Evolutionary conservation across 1,140 invertebrate species (phyloP), one percentile per base, ranked within the genome.

Genomic region (Danaus plexippus): DNA sequence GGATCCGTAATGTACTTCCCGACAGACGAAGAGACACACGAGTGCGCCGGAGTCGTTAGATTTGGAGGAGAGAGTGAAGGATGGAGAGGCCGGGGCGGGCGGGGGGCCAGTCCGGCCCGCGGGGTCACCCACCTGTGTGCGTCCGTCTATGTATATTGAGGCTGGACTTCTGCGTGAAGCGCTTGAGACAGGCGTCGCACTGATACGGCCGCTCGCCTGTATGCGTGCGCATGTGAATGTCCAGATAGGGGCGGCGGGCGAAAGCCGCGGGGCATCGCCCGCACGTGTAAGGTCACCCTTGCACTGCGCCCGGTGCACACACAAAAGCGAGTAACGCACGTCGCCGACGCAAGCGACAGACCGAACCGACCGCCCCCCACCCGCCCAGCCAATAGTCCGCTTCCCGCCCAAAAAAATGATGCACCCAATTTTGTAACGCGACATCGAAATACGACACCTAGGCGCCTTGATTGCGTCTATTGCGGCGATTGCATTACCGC

Each of bases 61-160:
- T 72, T 72, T 68, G 72, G 72, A 75, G 69, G 71, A 70, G 75
- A 69, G 69, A 63, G 63, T 54, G 61, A 64, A 59, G 68, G 71
- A 69, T 64, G 75, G 72, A 68, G 70, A 62, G 70, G 68, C 61
- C 55, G 60, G 74, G 69, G 76, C 77, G 77, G 77, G 79, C 75
- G 79, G 77, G 56, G 69, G 67, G 75, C 78, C 77, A 76, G 83
- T 80, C 80, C 81, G 83, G 76, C 77, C 75, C 79, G 75, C 73
- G 70, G 70, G 70, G 77, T 70, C 70, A 87, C 85, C 80, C 82
- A 88, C 85, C 92, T 66, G 92, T 92, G 80, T 94, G 92, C 63
- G 92, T 92, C 61, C 92, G 88, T 77, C 92, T 93, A 87, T 94
- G 93, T 70, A 93, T 92, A 88, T 93, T 90, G 63, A 92, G 85